These are phyloP conservation scores for Miltochrista miniata DNA, from an alignment of 2,888 invertebrate genomes.

Conservation along the genomic window DNA sequence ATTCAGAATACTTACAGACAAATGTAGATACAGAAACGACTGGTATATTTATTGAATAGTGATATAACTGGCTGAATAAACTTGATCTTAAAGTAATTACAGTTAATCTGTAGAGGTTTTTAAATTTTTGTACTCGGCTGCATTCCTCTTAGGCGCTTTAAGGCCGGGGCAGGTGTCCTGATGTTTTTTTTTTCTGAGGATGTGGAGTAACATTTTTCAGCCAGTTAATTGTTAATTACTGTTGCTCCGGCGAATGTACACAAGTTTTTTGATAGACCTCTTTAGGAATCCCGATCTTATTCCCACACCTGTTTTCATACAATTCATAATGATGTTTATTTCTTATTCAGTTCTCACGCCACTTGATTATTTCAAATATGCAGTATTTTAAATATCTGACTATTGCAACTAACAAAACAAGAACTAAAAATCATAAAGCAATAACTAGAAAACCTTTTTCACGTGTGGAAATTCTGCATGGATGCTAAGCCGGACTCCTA, in stretches of 20 bases:
- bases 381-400: too few species aligned
- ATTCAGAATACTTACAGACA: too few species aligned
- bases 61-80: slow-evolving; percentile 19
- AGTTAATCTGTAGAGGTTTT: slow-evolving; percentile 40
- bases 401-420: too few species aligned
- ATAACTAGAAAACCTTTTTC: too few species aligned
- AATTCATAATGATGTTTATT: slow-evolving; percentile 39
- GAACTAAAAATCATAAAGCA: too few species aligned
- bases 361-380: not conserved
- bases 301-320: slow-evolving; percentile 60
- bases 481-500: too few species aligned
- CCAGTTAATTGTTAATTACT: slow-evolving; percentile 64
- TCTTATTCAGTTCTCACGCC: slow-evolving; percentile 22
- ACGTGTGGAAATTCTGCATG: too few species aligned
- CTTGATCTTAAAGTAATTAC: slow-evolving; percentile 26
- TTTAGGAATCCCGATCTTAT: slow-evolving; percentile 59
- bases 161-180: slow-evolving; percentile 62
- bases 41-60: slow-evolving; percentile 6
- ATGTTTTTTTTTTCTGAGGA: slow-evolving; percentile 63
- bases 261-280: slow-evolving; percentile 64
- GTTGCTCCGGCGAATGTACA: slow-evolving; percentile 55
- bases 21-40: not conserved
- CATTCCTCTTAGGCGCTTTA: slow-evolving; percentile 42
- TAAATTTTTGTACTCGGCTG: slow-evolving; percentile 34
- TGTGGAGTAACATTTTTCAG: slow-evolving; percentile 74